These are phyloP conservation scores for Drosophila cracens DNA, from an alignment of 2,888 invertebrate species.

Conservation along the genomic window DNA sequence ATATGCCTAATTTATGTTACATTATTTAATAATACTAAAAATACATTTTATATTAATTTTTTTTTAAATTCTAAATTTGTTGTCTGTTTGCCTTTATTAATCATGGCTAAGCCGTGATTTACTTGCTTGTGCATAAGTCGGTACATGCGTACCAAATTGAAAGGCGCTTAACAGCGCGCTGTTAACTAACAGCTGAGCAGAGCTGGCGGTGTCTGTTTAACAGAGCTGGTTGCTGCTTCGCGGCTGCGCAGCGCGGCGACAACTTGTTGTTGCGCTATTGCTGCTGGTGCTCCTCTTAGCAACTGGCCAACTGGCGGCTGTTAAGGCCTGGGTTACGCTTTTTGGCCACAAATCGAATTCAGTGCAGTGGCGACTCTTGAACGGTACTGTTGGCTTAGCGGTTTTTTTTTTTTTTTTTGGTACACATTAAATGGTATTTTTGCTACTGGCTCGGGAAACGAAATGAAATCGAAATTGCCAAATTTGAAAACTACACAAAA, in stretches of 20 bases:
- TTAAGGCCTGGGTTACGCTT: conserved; percentile 53
- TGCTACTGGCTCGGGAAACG: conserved; percentile 19
- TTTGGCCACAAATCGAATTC: conserved; percentile 80
- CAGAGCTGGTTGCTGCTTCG: conserved; percentile 39
- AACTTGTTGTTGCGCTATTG: conserved; percentile 42
- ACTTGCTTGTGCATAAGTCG: not conserved
- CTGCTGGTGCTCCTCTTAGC: conserved; percentile 29
- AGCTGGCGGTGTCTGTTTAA: not conserved
- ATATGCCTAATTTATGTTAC: not conserved
- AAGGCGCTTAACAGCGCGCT: conserved; percentile 18
- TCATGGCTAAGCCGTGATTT: not conserved
- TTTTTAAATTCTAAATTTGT: not conserved
- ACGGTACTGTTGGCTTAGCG: conserved; percentile 83
- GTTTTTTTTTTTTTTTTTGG: conserved; percentile 24
- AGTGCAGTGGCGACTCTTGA: conserved; percentile 85
- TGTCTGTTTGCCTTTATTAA: not conserved
- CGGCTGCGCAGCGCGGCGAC: conserved; percentile 64
- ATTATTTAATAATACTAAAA: not conserved
- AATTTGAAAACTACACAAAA: not conserved
- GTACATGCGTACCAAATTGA: not conserved
- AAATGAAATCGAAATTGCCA: conserved; percentile 14
- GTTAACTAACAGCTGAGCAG: conserved; percentile 40
- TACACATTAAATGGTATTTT: conserved; percentile 32
- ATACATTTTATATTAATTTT: not conserved
- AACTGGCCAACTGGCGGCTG: conserved; percentile 38